Conservation (phyloP, 2,797 vertebrate genomes). For the Lagocephalus sceleratus region DNA sequence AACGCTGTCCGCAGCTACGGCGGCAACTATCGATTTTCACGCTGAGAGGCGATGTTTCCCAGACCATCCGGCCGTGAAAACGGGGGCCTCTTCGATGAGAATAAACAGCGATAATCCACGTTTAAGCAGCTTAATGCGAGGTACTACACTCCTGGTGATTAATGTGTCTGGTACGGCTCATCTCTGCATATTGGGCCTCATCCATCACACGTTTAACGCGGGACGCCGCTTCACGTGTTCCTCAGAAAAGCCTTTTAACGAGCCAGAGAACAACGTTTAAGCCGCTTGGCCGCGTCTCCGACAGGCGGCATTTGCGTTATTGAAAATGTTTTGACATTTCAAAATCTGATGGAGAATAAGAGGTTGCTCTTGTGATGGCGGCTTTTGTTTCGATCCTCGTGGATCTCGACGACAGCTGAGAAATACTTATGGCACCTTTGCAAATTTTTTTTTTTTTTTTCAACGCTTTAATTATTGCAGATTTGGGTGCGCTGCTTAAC, state of each 20-base stretch:
- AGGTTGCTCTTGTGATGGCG: neutral
- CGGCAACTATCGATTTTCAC: slow-evolving; percentile 62
- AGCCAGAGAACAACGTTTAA: slow-evolving; percentile 28
- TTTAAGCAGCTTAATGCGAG: slow-evolving; percentile 73
- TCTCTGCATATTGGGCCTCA: slow-evolving; percentile 56
- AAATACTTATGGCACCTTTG: neutral
- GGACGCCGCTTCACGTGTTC: slow-evolving; percentile 43
- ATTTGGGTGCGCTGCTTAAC: no score
- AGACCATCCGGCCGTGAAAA: slow-evolving; percentile 60
- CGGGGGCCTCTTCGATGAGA: slow-evolving; percentile 53
- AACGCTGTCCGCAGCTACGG: slow-evolving; percentile 25
- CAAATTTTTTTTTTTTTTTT: neutral
- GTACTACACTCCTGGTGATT: slow-evolving; percentile 68
- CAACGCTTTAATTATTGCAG: no score
- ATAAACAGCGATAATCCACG: slow-evolving; percentile 70
- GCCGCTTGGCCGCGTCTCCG: slow-evolving; percentile 16
- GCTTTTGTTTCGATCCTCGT: neutral
- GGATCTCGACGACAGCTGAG: no score
- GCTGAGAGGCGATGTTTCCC: slow-evolving; percentile 50
- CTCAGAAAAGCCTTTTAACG: slow-evolving; percentile 42
- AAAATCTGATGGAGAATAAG: slow-evolving; percentile 6
- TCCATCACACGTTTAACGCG: slow-evolving; percentile 61
- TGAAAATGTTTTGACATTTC: slow-evolving; percentile 37
- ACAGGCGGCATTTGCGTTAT: slow-evolving; percentile 37
- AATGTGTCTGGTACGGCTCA: slow-evolving; percentile 67